Base-by-base conservation (phyloP, 1,140 invertebrate genomes). In the Cyclargus thomasi region DNA sequence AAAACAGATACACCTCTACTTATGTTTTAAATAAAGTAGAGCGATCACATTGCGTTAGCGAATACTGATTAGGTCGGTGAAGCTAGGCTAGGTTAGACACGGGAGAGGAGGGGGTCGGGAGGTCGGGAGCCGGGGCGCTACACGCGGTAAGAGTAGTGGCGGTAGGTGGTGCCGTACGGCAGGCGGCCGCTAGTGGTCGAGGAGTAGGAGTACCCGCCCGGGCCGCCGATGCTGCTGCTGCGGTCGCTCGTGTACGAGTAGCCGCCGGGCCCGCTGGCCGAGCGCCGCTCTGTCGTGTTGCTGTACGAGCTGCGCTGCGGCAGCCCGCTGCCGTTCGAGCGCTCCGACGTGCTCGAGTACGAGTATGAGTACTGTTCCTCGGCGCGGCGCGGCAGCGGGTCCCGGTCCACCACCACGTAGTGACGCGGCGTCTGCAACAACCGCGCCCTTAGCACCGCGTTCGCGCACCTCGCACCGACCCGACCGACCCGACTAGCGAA, bases 361-460 rank as follows among this genome's bases (percentile, higher is more conserved):
- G 95, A 95, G 92, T 96, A 96, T 76, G 94, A 96, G 93, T 96
- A 96, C 91, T 95, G 93, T 90, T 95, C 92, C 87, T 95, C 94
- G 65, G 94, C 93, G 86, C 94, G 93, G 74, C 94, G 91, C 74
- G 93, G 92, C 74, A 91, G 83, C 75, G 93, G 92, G 71, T 95
- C 94, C 81, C 94, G 93, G 91, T 96, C 95, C 87, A 93, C 93
- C 81, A 96, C 95, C 88, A 95, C 93, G 92, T 96, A 96, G 92
- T 96, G 95, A 74, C 95, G 93, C 86, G 95, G 95, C 91, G 94
- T 96, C 95, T 96, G 92, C 87, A 92, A 92, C 80, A 88, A 86
- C 83, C 82, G 79, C 77, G 83, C 79, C 77, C 78, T 82, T 80
- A 80, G 76, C 77, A 73, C 77, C 76, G 67, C 78, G 71, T 70